These are phyloP conservation scores for Rhynchonycteris naso DNA, from an alignment of 2,797 vertebrate genomes.

Conservation along the genomic window DNA sequence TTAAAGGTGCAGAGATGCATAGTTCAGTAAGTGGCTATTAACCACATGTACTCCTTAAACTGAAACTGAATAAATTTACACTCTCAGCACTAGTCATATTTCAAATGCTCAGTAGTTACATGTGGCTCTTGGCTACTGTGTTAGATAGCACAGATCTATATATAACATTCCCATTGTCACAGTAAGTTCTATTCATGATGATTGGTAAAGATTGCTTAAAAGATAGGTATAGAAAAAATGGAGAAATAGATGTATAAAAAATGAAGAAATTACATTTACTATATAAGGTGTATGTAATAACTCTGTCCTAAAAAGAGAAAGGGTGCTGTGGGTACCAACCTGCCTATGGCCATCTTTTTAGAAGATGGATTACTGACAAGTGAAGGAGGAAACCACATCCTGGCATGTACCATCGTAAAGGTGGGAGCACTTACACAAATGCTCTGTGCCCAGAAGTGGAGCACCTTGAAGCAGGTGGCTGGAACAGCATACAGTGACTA, in stretches of 20 bases:
- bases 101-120: background rate
- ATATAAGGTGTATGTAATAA: background rate
- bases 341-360: background rate
- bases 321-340: background rate
- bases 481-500: background rate
- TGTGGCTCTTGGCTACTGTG: background rate
- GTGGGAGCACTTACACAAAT: background rate
- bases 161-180: background rate
- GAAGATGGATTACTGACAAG: background rate
- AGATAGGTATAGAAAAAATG: background rate
- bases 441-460: background rate
- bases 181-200: background rate
- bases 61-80: background rate
- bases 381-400: background rate
- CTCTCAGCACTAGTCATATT: background rate
- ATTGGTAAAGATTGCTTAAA: constrained; percentile 13
- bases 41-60: background rate
- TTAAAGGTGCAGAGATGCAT: background rate
- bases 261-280: background rate
- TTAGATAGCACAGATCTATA: background rate
- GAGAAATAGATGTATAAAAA: background rate
- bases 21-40: background rate
- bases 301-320: background rate
- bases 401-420: background rate
- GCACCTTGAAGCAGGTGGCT: background rate